Conservation (phyloP, 2,888 invertebrate species). For the Drosophila kokeensis region DNA sequence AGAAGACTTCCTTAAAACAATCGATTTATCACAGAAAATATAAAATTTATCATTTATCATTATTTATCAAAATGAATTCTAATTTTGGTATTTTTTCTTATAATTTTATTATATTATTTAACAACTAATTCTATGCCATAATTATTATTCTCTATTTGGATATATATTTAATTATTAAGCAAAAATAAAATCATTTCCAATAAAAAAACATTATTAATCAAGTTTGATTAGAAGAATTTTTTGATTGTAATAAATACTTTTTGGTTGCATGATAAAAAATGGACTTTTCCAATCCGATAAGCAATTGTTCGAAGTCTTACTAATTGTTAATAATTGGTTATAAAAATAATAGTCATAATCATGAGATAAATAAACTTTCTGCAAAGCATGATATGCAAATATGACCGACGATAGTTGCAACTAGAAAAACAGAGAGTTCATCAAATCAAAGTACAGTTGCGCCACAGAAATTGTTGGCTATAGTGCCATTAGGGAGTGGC, state of each 20-base stretch:
- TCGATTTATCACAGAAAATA: not conserved
- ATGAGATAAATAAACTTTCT: not conserved
- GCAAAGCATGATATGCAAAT: not conserved
- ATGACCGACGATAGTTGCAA: not conserved
- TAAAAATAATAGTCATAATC: not conserved
- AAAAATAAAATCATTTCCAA: not conserved
- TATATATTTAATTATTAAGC: too few species aligned
- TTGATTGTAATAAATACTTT: not conserved
- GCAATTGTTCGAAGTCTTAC: not conserved
- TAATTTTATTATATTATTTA: too few species aligned
- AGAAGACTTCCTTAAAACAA: not conserved
- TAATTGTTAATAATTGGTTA: not conserved
- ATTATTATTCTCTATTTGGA: too few species aligned
- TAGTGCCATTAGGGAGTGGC: conserved; percentile 18
- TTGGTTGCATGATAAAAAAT: not conserved
- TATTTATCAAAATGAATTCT: too few species aligned
- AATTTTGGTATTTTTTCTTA: too few species aligned
- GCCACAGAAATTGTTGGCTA: conserved; percentile 4
- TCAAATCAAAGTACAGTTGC: conserved; percentile 37
- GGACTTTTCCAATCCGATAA: not conserved
- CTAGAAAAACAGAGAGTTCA: not conserved
- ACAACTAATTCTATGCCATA: too few species aligned
- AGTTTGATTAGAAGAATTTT: accelerated
- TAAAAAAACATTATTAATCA: not conserved
- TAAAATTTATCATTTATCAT: not conserved